Percentiles rank a stretch among this genome's conserved stretches.
phyloP scores from a whole-genome alignment of 2,797 vertebrate genomes.

The Denticeps clupeoides region DNA sequence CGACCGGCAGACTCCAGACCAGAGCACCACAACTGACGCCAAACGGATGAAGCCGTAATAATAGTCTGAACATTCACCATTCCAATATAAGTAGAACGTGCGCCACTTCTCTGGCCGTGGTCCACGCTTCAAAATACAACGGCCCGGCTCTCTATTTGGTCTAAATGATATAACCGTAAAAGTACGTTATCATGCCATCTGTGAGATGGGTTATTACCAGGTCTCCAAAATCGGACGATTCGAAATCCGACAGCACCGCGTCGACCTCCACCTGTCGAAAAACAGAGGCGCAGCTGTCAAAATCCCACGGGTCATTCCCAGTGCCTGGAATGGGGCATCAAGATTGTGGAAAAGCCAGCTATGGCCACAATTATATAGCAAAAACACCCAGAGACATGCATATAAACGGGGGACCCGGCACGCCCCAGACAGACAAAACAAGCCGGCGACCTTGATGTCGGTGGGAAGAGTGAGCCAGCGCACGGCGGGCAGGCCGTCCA shows the following conservation, averaged over 20 bases:
- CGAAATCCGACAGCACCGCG: slow-evolving; percentile 79
- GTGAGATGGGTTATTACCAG: slow-evolving; percentile 62
- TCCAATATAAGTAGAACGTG: too few species aligned
- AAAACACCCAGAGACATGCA: too few species aligned
- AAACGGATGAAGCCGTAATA: too few species aligned
- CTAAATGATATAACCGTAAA: neutral
- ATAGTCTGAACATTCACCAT: too few species aligned
- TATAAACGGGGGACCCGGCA: too few species aligned
- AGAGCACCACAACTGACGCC: neutral
- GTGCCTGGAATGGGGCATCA: too few species aligned
- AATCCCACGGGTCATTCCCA: too few species aligned
- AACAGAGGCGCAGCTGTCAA: slow-evolving; percentile 6
- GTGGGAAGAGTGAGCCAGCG: slow-evolving; percentile 79
- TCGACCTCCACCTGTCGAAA: slow-evolving; percentile 79
- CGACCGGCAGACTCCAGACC: neutral
- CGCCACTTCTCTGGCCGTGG: too few species aligned
- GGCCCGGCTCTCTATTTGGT: too few species aligned
- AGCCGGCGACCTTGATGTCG: slow-evolving; percentile 68
- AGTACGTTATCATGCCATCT: neutral
- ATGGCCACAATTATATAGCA: too few species aligned
- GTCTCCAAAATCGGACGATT: slow-evolving; percentile 92
- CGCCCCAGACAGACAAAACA: neutral
- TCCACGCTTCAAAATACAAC: too few species aligned
- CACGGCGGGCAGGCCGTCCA: slow-evolving; percentile 75
- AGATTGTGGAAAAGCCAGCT: too few species aligned